These are phyloP conservation scores for Drosophila micromelanica DNA, from an alignment of 1,140 invertebrate genomes.

Conservation along the genomic window DNA sequence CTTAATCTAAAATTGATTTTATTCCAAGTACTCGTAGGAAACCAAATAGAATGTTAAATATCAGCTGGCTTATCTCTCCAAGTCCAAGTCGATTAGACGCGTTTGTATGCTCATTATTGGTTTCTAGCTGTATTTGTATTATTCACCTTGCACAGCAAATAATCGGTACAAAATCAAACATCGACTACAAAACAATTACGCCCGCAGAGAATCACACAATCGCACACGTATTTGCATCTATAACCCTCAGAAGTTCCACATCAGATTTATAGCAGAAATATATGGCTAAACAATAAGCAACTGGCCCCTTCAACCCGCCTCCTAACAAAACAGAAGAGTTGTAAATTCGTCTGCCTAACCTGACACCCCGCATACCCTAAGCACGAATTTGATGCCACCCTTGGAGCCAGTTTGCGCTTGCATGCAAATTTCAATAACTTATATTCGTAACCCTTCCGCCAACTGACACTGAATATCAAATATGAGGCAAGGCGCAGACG, in stretches of 20 bases:
- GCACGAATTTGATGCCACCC: slow-evolving; percentile 2
- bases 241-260: slow-evolving; percentile 19
- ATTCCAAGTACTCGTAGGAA: no score
- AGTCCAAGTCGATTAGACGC: no score
- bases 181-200: slow-evolving; percentile 58
- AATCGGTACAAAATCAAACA: slow-evolving; percentile 47
- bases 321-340: slow-evolving; percentile 57
- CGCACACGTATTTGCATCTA: background rate
- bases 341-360: slow-evolving; percentile 59
- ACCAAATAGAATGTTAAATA: no score
- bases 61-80: no score
- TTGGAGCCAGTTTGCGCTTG: slow-evolving; percentile 28
- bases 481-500: slow-evolving; percentile 64
- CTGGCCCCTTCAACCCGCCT: slow-evolving; percentile 12
- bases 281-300: slow-evolving; percentile 74
- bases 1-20: no score
- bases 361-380: slow-evolving; percentile 3
- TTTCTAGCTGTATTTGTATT: background rate
- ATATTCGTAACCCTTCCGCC: slow-evolving; percentile 72
- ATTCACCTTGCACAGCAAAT: slow-evolving; percentile 5
- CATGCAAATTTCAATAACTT: slow-evolving; percentile 83
- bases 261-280: slow-evolving; percentile 47
- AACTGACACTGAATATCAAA: slow-evolving; percentile 83
- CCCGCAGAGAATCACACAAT: slow-evolving; percentile 31
- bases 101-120: no score